These are phyloP conservation scores for Caenorhabditis auriculariae DNA, from an alignment of 2,888 invertebrate species.

Conservation along the genomic window DNA sequence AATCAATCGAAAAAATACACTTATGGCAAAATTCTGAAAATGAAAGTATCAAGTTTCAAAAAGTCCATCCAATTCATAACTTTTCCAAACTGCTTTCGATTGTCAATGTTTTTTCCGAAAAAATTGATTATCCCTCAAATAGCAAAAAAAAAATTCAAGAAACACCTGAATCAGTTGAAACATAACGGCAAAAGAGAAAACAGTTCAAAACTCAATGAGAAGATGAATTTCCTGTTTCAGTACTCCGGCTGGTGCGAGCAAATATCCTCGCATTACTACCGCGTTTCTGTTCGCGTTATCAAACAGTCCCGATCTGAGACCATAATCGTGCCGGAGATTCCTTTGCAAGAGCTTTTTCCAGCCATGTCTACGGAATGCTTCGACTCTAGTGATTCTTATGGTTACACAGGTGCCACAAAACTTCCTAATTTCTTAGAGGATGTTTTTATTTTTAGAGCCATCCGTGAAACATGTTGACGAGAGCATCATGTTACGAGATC, in stretches of 20 bases:
- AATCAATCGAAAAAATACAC: too few relatives aligned
- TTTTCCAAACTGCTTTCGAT: background rate
- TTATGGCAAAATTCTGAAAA: too few relatives aligned
- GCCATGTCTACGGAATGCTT: conserved; percentile 35
- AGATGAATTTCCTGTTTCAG: too few relatives aligned
- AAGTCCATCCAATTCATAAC: background rate
- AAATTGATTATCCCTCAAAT: background rate
- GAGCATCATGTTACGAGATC: conserved; percentile 8
- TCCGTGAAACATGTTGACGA: conserved; percentile 5
- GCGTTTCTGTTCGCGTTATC: conserved; percentile 40
- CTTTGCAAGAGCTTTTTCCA: conserved; percentile 51
- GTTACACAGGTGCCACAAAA: conserved; percentile 6
- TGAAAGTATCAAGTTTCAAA: too few relatives aligned
- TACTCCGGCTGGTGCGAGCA: conserved; percentile 63
- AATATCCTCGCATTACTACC: conserved; percentile 48
- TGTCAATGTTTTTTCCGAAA: background rate
- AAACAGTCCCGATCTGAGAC: conserved; percentile 47
- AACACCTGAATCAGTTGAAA: too few relatives aligned
- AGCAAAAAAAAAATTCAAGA: too few relatives aligned
- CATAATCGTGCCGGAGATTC: conserved; percentile 53
- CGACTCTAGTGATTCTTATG: conserved; percentile 8
- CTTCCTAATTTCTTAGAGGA: conserved; percentile 4
- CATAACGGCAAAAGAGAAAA: too few relatives aligned
- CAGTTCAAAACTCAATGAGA: too few relatives aligned
- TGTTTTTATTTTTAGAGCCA: too few relatives aligned